Evolutionary conservation across 2,113 vertebrate genomes (phyloP).

Genomic region (Saccopteryx leptura): DNA sequence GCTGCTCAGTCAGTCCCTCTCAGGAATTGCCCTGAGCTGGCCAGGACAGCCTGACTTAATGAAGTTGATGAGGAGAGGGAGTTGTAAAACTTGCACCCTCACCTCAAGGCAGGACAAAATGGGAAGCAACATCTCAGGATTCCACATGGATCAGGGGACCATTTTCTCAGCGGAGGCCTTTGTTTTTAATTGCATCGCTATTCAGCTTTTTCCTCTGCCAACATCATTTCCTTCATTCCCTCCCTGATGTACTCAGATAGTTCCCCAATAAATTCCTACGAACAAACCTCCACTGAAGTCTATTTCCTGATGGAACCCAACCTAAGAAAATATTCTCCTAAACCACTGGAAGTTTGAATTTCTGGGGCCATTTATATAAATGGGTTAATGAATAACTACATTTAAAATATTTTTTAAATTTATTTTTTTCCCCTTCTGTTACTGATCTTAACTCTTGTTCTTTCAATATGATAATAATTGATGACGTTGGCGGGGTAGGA

Average conservation of each 20-base stretch:
- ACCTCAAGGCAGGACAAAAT: background rate
- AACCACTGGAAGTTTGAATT: slow-evolving; percentile 8
- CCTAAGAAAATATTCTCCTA: background rate
- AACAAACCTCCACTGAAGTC: background rate
- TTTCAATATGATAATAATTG: background rate
- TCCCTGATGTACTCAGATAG: background rate
- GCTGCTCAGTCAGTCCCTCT: background rate
- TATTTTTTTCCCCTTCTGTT: background rate
- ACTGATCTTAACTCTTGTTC: background rate
- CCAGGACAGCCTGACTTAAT: background rate
- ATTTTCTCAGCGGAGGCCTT: background rate
- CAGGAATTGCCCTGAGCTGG: background rate
- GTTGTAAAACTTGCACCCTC: background rate
- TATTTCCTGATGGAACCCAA: background rate
- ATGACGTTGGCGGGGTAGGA: too few species aligned
- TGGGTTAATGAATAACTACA: background rate
- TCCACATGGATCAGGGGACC: background rate
- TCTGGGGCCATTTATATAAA: background rate
- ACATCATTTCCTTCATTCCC: background rate
- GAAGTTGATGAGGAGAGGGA: background rate
- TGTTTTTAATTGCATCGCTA: background rate
- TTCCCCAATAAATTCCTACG: background rate
- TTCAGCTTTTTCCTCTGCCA: background rate
- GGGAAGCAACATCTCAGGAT: background rate
- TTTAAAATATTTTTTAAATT: background rate